Evolutionary conservation across 2,888 invertebrate genomes (phyloP), one percentile per base, ranked within the genome.

Genomic region (Sinelater perroti): DNA sequence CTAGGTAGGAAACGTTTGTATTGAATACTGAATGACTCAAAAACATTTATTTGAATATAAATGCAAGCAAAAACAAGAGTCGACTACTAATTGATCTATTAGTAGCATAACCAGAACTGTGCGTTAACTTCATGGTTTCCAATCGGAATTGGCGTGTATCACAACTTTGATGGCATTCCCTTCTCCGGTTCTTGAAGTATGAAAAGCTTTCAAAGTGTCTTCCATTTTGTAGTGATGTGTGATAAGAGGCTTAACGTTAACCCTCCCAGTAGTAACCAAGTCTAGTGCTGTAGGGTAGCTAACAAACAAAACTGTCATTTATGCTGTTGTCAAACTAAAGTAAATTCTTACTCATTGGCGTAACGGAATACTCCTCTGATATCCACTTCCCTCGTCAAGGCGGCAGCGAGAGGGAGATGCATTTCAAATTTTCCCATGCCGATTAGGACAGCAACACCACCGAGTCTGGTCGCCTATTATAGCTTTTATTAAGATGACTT

Each of bases 331-430:
- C 7, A 5, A 35, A 13, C 10, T n/a, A 40, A 40, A 24, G 13
- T 17, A 21, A 6, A 18, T 16, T 20, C 36, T 38, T 44, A 58
- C 92, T 92, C 93, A 78, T 95, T 95, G 61, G 86, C 91, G 74
- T 97, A 97, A 78, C 97, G 85, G 80, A 97, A 97, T 55, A 95
- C 88, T 61, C 97, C 97, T 60, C 90, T 83, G 64, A 98, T 91
- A 78, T 97, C 96, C 6, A 98, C 89, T 81, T 97, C 97, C 50
- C 93, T 80, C 0, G 87, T 80, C 18, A 92, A 82, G 1, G 95
- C 91, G 70, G 88, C 87, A 0, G 92, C 86, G 31, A 97, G 80
- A 1, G 97, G 96, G 58, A 97, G 72, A 61, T 86, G 89, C 47
- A 91, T 83, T 77, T 93, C 90, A 0, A 86, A 75, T 51, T 87